Base-by-base conservation (phyloP, 2,888 invertebrate species). In the Oasisia sp. region DNA sequence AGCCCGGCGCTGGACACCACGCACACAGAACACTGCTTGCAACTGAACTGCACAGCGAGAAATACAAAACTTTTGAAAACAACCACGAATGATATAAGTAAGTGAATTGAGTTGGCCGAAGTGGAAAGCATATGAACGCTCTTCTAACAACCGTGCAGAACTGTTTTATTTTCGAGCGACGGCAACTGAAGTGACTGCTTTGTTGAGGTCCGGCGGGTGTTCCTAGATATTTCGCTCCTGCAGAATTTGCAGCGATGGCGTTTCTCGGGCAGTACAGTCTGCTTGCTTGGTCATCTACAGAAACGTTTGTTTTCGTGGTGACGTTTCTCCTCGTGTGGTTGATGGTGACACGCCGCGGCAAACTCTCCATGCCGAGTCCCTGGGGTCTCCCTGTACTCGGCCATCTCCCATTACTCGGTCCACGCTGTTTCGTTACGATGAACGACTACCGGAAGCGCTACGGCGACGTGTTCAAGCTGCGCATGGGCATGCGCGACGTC, bases 301-400 rank as follows among this genome's bases (percentile, higher is more conserved):
- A 74, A 8, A 27, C 74, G 27, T 19, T 74, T 74, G 74, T 74
- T 19, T 74, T 74, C 74, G 14, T 7, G 19, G 74, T 7, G 74
- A 74, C 74, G 27, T 74, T 74, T n/a, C 74, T 74, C 74, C 74
- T 74, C 74, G 74, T 27, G 19, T 74, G 74, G 74, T 74, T 19
- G 74, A 19, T 74, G 74, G 27, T 19, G 74, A n/a, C 74, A 5
- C 27, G 74, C 14, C n/a, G 74, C 92, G 32, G 12, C 89, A 44
- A 32, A 32, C 92, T 32, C 11, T 12, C 74, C 14, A 89, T 89
- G 19, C 91, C 92, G 38, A 93, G 92, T 27, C 93, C 93, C 19
- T 93, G 92, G 93, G 93, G 93, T 32, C 90, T 93, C 7, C 93
- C 93, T n/a, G 11, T 93, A 32, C 58, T 93, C 58, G 93, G 93